Evolutionary conservation across 1,140 invertebrate species (phyloP).

Genomic region (Cheumatopsyche charites): DNA sequence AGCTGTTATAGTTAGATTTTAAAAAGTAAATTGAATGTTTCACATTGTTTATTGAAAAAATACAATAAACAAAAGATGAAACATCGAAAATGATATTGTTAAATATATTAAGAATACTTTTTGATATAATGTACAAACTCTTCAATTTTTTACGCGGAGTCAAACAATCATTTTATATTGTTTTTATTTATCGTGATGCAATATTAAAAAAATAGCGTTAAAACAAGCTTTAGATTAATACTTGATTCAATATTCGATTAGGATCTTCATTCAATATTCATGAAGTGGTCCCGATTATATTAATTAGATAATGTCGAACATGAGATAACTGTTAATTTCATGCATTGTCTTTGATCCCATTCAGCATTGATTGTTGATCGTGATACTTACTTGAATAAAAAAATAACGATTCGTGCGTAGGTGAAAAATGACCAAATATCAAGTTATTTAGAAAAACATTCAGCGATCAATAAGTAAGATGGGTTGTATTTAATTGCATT

Average conservation of each 20-base stretch:
- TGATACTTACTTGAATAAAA: background rate
- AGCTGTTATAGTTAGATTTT: background rate
- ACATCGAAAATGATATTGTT: too few species aligned
- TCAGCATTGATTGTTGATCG: slow-evolving; percentile 25
- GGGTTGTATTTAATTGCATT: too few species aligned
- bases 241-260: slow-evolving; percentile 21
- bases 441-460: too few species aligned
- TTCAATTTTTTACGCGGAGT: too few species aligned
- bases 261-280: slow-evolving; percentile 27
- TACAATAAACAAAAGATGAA: background rate
- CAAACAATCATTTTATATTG: background rate
- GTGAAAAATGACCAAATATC: too few species aligned
- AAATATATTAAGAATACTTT: too few species aligned
- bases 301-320: slow-evolving; percentile 16
- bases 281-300: slow-evolving; percentile 30
- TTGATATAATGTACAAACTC: too few species aligned
- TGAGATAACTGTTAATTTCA: background rate
- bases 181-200: background rate
- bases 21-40: background rate
- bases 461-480: too few species aligned
- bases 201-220: slow-evolving; percentile 10
- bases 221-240: slow-evolving; percentile 16
- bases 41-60: background rate
- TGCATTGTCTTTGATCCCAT: slow-evolving; percentile 21
- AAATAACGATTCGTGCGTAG: too few species aligned